Base-by-base conservation (phyloP, 1,140 invertebrate genomes). In the Drosophila dunni region DNA sequence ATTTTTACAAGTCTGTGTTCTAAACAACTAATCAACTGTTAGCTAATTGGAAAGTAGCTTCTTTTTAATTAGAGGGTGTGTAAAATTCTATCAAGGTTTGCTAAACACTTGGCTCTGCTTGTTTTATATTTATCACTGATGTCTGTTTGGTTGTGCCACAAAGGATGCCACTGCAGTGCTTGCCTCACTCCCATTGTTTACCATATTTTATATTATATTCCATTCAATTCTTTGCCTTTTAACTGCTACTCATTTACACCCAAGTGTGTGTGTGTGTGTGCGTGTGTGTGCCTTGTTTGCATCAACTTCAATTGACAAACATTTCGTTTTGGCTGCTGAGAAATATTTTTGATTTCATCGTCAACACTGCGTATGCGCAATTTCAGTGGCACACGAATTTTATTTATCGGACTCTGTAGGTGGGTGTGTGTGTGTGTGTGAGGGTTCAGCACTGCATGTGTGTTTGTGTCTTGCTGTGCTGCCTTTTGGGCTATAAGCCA, bases 331-430 rank as follows among this genome's bases (percentile, higher is more conserved):
- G 24, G 13, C 20, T 6, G n/a, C 5, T 38, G 34, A 54, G 9
- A 36, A 51, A 36, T 5, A 46, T 9, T 20, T 20, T 46, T 46
- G 45, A 11, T 17, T 20, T 38, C 17, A 7, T 38, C 61, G 61
- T 54, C 50, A 70, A 66, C 51, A 78, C 54, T 51, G 61, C 65
- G 79, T 69, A 69, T 81, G 46, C 63, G 68, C 58, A 72, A 72
- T 76, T 63, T 60, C 13, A 48, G n/a, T 53, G 54, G 24, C 63
- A 64, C 56, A 66, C 10, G 57, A 44, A 46, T 77, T 38, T 69
- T 44, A 46, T 44, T 68, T 76, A 63, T 63, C 1, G 2, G 17
- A 20, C 2, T 20, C 17, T 2, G 17, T 20, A 20, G 17, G 45
- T 4, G 44, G 10, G 38, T 11, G 15, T 9, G 42, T n/a, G 36